phyloP scores from a whole-genome alignment of 2,113 vertebrate genomes.

The Tragelaphus buxtoni region DNA sequence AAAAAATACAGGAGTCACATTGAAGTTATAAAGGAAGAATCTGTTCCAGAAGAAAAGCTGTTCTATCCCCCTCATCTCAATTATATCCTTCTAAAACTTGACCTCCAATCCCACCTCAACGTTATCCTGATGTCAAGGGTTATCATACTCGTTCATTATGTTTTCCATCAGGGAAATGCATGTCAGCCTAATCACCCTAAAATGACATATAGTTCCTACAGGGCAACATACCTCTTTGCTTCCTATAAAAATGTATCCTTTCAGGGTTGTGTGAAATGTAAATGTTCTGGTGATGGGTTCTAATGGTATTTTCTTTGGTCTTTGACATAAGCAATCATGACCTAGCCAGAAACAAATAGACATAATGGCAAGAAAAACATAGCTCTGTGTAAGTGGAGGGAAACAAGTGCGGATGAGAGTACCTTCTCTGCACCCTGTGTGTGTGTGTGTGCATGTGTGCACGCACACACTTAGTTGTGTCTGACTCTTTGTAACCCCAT shows the following conservation, averaged over 20 bases:
- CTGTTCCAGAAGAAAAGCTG: background rate
- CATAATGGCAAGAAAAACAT: background rate
- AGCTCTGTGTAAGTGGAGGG: background rate
- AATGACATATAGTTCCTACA: background rate
- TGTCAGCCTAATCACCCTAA: constrained; percentile 16
- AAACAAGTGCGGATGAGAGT: background rate
- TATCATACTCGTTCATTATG: background rate
- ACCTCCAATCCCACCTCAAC: background rate
- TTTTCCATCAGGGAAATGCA: background rate
- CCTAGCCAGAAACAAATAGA: background rate
- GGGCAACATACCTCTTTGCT: background rate
- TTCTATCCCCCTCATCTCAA: background rate
- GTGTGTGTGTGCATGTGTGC: background rate
- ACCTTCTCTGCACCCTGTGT: background rate
- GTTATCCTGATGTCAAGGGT: background rate
- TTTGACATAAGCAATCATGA: background rate
- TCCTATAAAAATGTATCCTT: background rate
- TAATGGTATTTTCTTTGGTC: background rate
- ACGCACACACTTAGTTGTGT: fast-evolving
- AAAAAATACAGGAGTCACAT: background rate
- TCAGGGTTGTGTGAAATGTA: background rate
- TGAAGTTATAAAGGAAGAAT: background rate
- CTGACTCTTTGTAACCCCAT: background rate
- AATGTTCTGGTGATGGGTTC: background rate
- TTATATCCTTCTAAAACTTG: constrained; percentile 15